These are phyloP conservation scores for Teleogryllus occipitalis DNA, from an alignment of 1,140 invertebrate genomes.

Conservation along the genomic window DNA sequence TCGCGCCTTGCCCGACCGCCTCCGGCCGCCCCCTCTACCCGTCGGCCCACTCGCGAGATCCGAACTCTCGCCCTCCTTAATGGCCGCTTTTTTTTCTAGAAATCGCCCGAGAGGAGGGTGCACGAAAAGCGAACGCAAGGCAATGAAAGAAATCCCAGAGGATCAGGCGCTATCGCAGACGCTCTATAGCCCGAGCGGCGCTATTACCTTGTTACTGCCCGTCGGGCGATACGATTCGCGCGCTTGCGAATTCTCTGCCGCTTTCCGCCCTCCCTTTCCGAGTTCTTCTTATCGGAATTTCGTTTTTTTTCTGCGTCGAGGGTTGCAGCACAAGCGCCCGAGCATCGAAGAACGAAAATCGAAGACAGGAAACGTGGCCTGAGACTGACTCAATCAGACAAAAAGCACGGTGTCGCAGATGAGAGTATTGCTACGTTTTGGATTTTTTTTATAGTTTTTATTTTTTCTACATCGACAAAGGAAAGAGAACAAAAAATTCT, in stretches of 20 bases:
- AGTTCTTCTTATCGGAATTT: background rate
- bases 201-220: background rate
- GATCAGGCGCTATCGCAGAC: background rate
- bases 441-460: too few species aligned
- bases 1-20: too few species aligned
- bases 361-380: too few species aligned
- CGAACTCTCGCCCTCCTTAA: background rate
- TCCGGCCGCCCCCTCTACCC: too few species aligned
- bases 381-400: too few species aligned
- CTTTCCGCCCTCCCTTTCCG: background rate
- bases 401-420: too few species aligned
- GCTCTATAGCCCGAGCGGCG: background rate
- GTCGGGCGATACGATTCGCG: background rate
- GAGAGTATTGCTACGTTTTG: too few species aligned
- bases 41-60: background rate
- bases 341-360: too few species aligned
- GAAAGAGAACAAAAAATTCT: too few species aligned
- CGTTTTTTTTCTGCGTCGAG: too few species aligned
- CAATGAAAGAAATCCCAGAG: slow-evolving; percentile 4
- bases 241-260: background rate
- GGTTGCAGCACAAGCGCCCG: too few species aligned
- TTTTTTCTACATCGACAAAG: too few species aligned
- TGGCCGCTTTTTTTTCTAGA: background rate
- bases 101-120: background rate
- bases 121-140: background rate